Evolutionary conservation across 2,888 invertebrate genomes (phyloP), one percentile per base, ranked within the genome.

Genomic region (Invenusta paracnida): DNA sequence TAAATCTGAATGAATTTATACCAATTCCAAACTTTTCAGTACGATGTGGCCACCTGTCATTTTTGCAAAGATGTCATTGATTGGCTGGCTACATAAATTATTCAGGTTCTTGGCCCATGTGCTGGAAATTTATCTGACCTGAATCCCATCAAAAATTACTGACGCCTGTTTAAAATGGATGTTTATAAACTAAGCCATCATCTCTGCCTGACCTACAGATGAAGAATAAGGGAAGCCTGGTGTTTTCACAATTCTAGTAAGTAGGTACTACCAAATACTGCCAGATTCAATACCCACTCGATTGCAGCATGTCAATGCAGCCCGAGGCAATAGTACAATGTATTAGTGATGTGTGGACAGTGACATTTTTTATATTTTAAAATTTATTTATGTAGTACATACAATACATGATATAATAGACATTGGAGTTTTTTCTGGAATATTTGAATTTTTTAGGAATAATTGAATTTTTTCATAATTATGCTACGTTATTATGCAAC

Each of bases 121-220:
- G 5, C 79, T 11, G 79, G 79, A 25, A 25, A 79, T 23, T 79
- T n/a, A 27, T n/a, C 79, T 5, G 79, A 79, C 79, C 23, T 79
- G 25, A 79, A 79, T 79, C 23, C n/a, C 5, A 79, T 79, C n/a
- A n/a, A 79, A 27, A 79, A 79, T 29, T 79, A n/a, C 79, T 79
- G 79, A n/a, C n/a, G n/a, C 79, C 23, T 11, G 11, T n/a, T 79
- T 5, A 79, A 79, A 27, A 27, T 29, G 79, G 2, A 11, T 27
- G 79, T 29, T 27, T n/a, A 27, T 5, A 27, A 79, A 5, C 29
- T 79, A 79, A 27, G 29, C 79, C 79, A 11, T 27, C 79, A 79
- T 79, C n/a, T 11, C 23, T 79, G 25, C 29, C 79, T 29, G n/a
- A 79, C n/a, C 25, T 79, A n/a, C 25, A 79, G n/a, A n/a, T 11